These are phyloP conservation scores for Drosophila macrospina DNA, from an alignment of 2,888 invertebrate genomes.

Conservation along the genomic window DNA sequence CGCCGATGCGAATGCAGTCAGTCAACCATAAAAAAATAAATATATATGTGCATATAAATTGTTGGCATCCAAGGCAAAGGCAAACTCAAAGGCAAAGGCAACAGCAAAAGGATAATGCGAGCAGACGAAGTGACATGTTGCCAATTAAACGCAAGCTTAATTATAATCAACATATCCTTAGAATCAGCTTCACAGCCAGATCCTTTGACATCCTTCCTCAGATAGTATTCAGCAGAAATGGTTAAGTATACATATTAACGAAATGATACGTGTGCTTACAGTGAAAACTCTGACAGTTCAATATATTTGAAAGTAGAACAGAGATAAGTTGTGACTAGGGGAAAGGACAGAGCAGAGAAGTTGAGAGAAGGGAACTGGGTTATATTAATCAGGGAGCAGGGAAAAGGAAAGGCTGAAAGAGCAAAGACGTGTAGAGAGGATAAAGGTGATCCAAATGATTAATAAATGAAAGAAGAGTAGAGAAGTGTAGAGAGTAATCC, in stretches of 20 bases:
- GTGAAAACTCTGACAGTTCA: neutral
- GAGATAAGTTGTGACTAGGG: no score
- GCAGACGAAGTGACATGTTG: slow-evolving; percentile 14
- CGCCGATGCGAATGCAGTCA: slow-evolving; percentile 40
- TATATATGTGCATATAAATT: neutral
- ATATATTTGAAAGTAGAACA: neutral
- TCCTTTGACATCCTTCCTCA: neutral
- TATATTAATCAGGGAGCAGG: no score
- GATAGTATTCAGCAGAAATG: no score
- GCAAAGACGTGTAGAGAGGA: no score
- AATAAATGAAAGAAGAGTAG: no score
- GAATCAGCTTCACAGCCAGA: neutral
- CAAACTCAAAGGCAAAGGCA: no score
- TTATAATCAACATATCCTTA: slow-evolving; percentile 3
- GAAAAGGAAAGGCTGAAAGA: no score
- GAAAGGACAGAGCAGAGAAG: no score
- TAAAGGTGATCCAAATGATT: no score
- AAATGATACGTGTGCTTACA: neutral
- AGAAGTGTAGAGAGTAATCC: no score
- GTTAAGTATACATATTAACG: slow-evolving; percentile 6
- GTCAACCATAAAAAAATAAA: slow-evolving; percentile 25
- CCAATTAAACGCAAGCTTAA: slow-evolving; percentile 22
- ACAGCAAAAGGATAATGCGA: slow-evolving; percentile 18
- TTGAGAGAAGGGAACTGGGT: neutral
- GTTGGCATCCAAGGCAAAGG: no score